Base-by-base conservation (phyloP, 1,140 invertebrate genomes). In the Hylyphantes graminicola region DNA sequence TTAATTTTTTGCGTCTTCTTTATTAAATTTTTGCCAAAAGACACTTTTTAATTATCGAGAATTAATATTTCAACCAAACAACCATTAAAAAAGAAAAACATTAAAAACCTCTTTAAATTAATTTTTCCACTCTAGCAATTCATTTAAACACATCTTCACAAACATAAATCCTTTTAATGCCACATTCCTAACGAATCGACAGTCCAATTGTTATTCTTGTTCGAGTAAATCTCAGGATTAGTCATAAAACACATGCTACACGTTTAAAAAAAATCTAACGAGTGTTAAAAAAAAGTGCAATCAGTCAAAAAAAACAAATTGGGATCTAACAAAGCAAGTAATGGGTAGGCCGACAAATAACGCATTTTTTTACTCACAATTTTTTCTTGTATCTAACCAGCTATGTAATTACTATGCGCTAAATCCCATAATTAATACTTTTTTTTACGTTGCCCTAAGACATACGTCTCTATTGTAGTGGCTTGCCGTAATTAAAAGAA, bases 221-320 rank as follows among this genome's bases (percentile, higher is more conserved):
- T 64, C n/a, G 3, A 64, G 1, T 59, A n/a, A 59, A 59, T 59
- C n/a, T 59, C 12, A 10, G 50, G 68, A 70, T 70, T 70, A 70
- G 68, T 51, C 51, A 70, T 70, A 53, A 70, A 70, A 70, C 54
- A 48, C 68, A n/a, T 19, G 48, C 68, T 70, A 70, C 68, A 51
- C 8, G 9, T 15, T 51, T 17, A 50, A n/a, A 19, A 15, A 51
- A 53, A 6, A 11, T 50, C 54, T 19, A 53, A 11, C 50, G 3
- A n/a, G 10, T 53, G n/a, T 70, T 53, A 54, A 70, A 53, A 35
- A 35, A 35, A 57, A 35, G 35, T 12, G 21, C 54, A 57, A 74
- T 74, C 72, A 57, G 57, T 74, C 72, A 74, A 74, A 57, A n/a
- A 61, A 74, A 74, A 74, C 72, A 74, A 74, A 74, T 74, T 74